Evolutionary conservation across 2,113 vertebrate genomes (phyloP).

Genomic region (Sylvietta virens): DNA sequence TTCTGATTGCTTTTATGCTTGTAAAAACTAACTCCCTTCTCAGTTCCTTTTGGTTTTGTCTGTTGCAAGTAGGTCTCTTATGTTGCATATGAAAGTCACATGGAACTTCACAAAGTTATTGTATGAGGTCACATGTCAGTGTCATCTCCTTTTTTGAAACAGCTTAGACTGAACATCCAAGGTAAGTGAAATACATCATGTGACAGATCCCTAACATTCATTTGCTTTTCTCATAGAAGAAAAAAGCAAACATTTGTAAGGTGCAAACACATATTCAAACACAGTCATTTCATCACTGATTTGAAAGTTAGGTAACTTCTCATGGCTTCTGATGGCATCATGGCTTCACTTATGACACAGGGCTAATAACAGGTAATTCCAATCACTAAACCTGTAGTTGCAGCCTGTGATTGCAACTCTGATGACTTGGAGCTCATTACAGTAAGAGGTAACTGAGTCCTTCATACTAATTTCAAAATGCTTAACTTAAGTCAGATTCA

Average conservation of each 20-base stretch:
- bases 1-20: not conserved
- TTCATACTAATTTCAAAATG: not conserved
- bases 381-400: not conserved
- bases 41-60: not conserved
- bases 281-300: not conserved
- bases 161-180: not conserved
- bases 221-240: not conserved
- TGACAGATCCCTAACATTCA: not conserved
- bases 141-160: not conserved
- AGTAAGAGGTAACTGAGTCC: not conserved
- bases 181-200: not conserved
- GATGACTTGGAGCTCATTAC: not conserved
- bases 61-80: not conserved
- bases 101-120: not conserved
- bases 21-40: not conserved
- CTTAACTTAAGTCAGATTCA: not conserved
- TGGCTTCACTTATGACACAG: not conserved
- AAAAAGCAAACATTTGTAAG: not conserved
- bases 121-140: not conserved
- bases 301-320: not conserved
- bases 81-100: not conserved
- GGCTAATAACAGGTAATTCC: not conserved
- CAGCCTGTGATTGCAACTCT: not conserved
- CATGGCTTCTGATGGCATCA: not conserved
- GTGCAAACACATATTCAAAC: not conserved